These are phyloP conservation scores for Nesometra sesokonis DNA, from an alignment of 35 echinoderm and acorn worm genomes.

Conservation along the genomic window DNA sequence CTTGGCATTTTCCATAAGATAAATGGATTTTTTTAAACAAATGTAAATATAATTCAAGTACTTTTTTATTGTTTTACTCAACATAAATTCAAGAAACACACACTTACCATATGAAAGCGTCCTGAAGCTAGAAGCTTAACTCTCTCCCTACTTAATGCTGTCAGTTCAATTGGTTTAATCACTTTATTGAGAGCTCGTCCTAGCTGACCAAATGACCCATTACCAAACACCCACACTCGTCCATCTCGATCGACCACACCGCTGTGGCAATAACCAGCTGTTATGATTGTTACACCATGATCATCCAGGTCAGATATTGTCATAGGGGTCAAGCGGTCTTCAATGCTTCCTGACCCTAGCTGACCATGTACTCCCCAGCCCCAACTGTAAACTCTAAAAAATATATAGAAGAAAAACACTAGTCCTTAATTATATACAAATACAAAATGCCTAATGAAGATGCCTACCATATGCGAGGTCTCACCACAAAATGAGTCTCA, in stretches of 20 bases:
- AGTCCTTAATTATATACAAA: neutral
- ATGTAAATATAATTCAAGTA: too few relatives aligned
- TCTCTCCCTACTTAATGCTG: conserved; percentile 13
- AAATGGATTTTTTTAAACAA: too few relatives aligned
- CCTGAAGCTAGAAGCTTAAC: conserved; percentile 55
- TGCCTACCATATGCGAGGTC: too few relatives aligned
- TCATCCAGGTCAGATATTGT: conserved; percentile 24
- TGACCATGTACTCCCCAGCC: conserved; percentile 98
- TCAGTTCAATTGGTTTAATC: conserved; percentile 33
- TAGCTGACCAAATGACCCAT: conserved; percentile 79
- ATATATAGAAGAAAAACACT: neutral
- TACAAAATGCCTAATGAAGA: too few relatives aligned
- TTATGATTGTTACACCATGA: conserved; percentile 32
- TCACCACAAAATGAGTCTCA: too few relatives aligned
- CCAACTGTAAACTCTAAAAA: conserved; percentile 74
- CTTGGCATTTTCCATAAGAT: too few relatives aligned
- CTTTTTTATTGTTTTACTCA: too few relatives aligned
- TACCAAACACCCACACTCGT: conserved; percentile 80
- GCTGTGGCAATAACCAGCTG: conserved; percentile 76
- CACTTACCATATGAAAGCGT: conserved; percentile 68
- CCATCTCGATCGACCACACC: conserved; percentile 53
- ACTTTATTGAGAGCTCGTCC: conserved; percentile 44
- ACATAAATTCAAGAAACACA: too few relatives aligned
- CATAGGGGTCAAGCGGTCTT: conserved; percentile 58
- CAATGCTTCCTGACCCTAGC: conserved; percentile 57